Base-by-base conservation (phyloP, 2,888 invertebrate genomes). In the Tenthredo distinguenda region DNA sequence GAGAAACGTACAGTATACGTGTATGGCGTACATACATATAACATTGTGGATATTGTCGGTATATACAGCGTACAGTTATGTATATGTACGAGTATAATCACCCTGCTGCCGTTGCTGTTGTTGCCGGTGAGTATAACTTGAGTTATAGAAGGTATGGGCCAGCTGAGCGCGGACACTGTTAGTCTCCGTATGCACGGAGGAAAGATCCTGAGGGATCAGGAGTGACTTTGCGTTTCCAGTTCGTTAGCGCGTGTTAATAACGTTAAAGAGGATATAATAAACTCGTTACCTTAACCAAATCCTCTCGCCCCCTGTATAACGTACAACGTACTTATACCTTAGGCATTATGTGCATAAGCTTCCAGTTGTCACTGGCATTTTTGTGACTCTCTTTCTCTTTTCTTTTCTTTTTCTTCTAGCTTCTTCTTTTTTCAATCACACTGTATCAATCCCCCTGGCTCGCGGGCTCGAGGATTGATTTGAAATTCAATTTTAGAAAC, bases 191-290 rank as follows among this genome's bases (percentile, higher is more conserved):
- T 15, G 82, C 58, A 50, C 12, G 47, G 40, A 82, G 26, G 40
- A 21, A 82, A 84, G 86, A 47, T 77, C 83, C 86, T 34, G 85
- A 86, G 87, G 87, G 87, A 86, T 86, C 81, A 86, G 85, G 86
- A 88, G 86, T 92, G 92, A 92, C 92, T 91, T 89, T 89, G 90
- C 91, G 88, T 86, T 90, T 91, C 90, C 90, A 89, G 89, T 91
- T 91, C 91, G 89, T 91, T 90, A 89, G 90, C 88, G 89, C 90
- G 91, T 88, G 91, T 91, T 91, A 92, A 92, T 92, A 91, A 91
- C 90, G 90, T 90, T 90, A 89, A 90, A 90, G 89, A 91, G 90
- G 90, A 90, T 89, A 87, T 89, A 90, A 90, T 91, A 90, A 91
- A 91, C 91, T 91, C 90, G 90, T 90, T 89, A 84, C 65, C 83